Percentiles rank a stretch among this genome's conserved stretches.
These are phyloP conservation scores for Ophioninae sp. DNA, from an alignment of 2,888 invertebrate genomes.

Conservation along the genomic window DNA sequence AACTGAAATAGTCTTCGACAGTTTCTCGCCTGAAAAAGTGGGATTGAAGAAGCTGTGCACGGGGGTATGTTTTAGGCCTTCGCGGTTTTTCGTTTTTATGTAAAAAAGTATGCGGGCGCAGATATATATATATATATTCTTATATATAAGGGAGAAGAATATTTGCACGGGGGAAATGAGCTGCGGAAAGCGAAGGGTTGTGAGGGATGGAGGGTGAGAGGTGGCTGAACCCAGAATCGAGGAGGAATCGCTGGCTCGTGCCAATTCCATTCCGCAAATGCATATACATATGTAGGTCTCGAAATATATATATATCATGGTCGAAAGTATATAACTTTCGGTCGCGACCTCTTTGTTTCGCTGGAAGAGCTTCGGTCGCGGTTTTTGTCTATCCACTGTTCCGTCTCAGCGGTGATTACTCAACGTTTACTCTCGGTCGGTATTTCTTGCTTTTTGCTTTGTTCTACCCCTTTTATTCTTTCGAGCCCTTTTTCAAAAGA, in stretches of 20 bases:
- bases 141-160: slow-evolving; percentile 63
- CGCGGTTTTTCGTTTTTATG: slow-evolving; percentile 27
- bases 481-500: not conserved
- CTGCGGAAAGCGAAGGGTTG: slow-evolving; percentile 59
- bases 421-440: slow-evolving; percentile 32
- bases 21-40: not conserved
- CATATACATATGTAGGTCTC: slow-evolving; percentile 14
- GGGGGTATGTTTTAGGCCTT: slow-evolving; percentile 28
- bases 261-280: slow-evolving; percentile 42
- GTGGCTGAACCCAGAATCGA: slow-evolving; percentile 38
- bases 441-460: not conserved
- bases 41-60: not conserved
- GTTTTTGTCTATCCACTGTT: slow-evolving; percentile 42
- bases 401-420: slow-evolving; percentile 40
- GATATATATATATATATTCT: slow-evolving; percentile 11
- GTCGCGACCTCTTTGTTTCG: slow-evolving; percentile 24
- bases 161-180: slow-evolving; percentile 71
- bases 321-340: not conserved
- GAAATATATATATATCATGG: slow-evolving; percentile 4
- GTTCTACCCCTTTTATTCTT: not conserved
- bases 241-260: slow-evolving; percentile 36
- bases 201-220: slow-evolving; percentile 25
- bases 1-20: not conserved
- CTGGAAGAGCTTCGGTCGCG: slow-evolving; percentile 28
- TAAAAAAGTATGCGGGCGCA: slow-evolving; percentile 53